Evolutionary conservation across 2,888 invertebrate genomes (phyloP).

Genomic region (Amiota mariae): DNA sequence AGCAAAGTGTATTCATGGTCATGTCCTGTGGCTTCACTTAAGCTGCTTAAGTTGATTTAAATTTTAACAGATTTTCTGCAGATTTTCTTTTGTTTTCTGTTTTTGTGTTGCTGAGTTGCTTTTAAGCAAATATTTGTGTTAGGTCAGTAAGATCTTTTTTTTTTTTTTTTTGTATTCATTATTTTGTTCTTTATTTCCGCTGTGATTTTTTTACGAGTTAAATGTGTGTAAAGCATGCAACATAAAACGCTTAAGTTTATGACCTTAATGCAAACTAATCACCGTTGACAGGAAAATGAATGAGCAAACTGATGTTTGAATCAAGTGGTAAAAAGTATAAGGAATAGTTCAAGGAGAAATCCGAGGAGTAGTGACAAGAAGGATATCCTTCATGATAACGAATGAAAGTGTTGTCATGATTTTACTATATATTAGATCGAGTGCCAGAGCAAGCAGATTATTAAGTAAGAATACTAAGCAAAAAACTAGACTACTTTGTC

Average conservation of each 20-base stretch:
- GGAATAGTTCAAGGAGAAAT: too few relatives aligned
- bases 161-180: not conserved
- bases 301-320: slow-evolving; percentile 20
- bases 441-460: not conserved
- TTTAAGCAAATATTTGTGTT: slow-evolving; percentile 17
- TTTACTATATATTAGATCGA: not conserved
- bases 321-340: not conserved
- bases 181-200: too few relatives aligned
- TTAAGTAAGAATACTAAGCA: not conserved
- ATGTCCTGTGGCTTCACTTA: not conserved
- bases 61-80: not conserved
- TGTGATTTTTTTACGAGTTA: slow-evolving; percentile 3
- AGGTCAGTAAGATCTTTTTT: not conserved
- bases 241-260: slow-evolving; percentile 18
- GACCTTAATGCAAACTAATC: slow-evolving; percentile 59
- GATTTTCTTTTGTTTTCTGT: not conserved
- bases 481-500: not conserved
- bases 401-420: too few relatives aligned
- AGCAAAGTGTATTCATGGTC: too few relatives aligned
- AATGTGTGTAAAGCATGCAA: not conserved
- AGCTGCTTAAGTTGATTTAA: slow-evolving; percentile 24
- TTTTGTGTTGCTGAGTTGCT: not conserved
- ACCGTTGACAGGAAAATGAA: slow-evolving; percentile 56
- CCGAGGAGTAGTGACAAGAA: too few relatives aligned
- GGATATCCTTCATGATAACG: too few relatives aligned